These are phyloP conservation scores for Heliconius melpomene DNA, from an alignment of 1,140 invertebrate species.

Conservation along the genomic window DNA sequence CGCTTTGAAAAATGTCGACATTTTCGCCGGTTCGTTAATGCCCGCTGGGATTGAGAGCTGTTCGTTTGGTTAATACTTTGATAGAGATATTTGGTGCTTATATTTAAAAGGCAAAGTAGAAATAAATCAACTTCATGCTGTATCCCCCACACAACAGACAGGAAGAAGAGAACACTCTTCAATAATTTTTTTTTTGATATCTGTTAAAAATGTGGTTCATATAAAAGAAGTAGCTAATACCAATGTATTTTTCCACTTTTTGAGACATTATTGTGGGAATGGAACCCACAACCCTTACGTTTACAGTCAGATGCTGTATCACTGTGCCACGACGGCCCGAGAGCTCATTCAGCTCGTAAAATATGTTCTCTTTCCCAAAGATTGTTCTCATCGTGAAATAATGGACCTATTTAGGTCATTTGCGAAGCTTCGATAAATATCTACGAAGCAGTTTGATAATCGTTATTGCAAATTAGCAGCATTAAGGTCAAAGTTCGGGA, in stretches of 20 bases:
- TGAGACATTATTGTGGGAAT: no score
- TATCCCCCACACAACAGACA: no score
- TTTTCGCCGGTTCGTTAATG: conserved; percentile 9
- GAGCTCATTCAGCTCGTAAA: not conserved
- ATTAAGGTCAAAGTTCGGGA: conserved; percentile 29
- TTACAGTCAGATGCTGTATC: no score
- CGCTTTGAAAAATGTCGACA: conserved; percentile 16
- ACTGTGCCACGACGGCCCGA: no score
- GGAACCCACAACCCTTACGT: no score
- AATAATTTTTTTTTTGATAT: no score
- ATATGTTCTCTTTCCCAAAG: not conserved
- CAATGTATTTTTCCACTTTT: no score
- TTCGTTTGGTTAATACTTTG: not conserved
- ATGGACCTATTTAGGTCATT: conserved; percentile 30
- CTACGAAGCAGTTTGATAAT: conserved; percentile 36
- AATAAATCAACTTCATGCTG: no score
- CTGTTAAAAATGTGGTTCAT: no score
- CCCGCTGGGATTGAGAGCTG: not conserved
- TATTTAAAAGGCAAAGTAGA: no score
- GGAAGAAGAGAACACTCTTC: no score
- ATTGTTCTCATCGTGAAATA: conserved; percentile 31
- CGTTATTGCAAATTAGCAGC: conserved; percentile 35
- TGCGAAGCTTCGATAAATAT: conserved; percentile 28
- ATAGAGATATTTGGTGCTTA: not conserved
- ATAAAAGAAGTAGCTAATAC: no score